Evolutionary conservation across 2,113 vertebrate genomes (phyloP).

Genomic region (Cacatua alba): DNA sequence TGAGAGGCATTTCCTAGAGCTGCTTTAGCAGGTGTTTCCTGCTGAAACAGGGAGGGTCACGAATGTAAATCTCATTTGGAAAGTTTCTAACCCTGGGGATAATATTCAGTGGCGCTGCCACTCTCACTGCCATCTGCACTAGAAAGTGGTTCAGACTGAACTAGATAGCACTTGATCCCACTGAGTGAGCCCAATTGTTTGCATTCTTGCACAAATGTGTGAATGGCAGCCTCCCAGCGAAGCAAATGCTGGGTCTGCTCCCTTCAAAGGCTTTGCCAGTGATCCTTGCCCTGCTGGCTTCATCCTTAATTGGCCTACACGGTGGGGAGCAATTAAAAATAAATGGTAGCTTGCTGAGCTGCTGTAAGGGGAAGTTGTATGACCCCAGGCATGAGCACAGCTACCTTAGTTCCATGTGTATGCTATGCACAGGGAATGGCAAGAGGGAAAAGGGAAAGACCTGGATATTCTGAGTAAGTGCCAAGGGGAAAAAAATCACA

Average conservation of each 20-base stretch:
- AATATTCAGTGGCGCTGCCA: constrained; percentile 62
- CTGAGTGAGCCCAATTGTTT: constrained; percentile 58
- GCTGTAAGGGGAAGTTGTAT: constrained; percentile 51
- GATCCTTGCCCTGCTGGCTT: constrained; percentile 73
- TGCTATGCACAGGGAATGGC: neutral
- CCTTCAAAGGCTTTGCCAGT: constrained; percentile 69
- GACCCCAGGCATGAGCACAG: neutral
- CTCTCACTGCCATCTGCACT: constrained; percentile 72
- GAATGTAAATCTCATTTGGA: constrained; percentile 73
- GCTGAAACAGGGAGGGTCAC: constrained; percentile 51
- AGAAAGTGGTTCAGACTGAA: constrained; percentile 54
- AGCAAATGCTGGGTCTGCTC: constrained; percentile 70
- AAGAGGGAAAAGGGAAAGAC: neutral
- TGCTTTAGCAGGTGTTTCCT: constrained; percentile 72
- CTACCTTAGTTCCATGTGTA: neutral
- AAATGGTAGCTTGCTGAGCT: constrained; percentile 73
- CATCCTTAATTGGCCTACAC: constrained; percentile 77
- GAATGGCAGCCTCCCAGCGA: constrained; percentile 67
- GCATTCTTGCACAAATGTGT: constrained; percentile 72
- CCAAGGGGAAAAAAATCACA: neutral
- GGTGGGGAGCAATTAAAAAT: constrained; percentile 76
- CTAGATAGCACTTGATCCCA: constrained; percentile 64
- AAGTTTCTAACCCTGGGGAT: constrained; percentile 69
- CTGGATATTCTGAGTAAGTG: neutral
- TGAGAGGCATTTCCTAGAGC: constrained; percentile 60